Base-by-base conservation (phyloP, 2,888 invertebrate genomes). In the Diadromus collaris region DNA sequence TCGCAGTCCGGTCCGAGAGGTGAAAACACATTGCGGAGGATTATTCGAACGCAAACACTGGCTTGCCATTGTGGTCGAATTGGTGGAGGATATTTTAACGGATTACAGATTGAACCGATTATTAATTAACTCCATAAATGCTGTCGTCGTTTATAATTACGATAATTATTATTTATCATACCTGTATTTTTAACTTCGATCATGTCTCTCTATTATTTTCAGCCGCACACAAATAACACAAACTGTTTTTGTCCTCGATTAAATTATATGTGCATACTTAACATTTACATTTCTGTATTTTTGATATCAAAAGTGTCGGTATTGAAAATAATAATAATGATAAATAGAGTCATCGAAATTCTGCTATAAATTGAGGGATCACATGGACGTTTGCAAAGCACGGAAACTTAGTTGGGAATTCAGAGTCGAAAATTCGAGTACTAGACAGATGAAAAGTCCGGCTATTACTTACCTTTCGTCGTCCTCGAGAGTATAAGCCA, bases 401-500 rank as follows among this genome's bases (percentile, higher is more conserved):
- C 24, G 27, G 6, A 54, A 54, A 54, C 2, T 54, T 56, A n/a
- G 16, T 29, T n/a, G 7, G 56, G 29, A 29, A 29, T 19, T 21
- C 1, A 44, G 27, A 54, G 46, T 27, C 56, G 56, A 69, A 21
- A 70, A 73, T 13, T 16, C 7, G 3, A 10, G 41, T 65, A 51
- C 41, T 19, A 46, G 41, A 56, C 48, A 69, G 44, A 72, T 21
- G n/a, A 41, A 10, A 19, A 68, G 67, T 29, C 56, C 32, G 9
- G 41, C 24, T 29, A 68, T 79, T 79, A 63, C 65, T 81, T 85
- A 90, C 90, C 90, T 89, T 81, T 90, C 90, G 81, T 90, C 90
- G 78, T 90, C 90, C 82, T 90, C 90, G 74, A 90, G 84, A 24
- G 90, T 90, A 79, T 90, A 90, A 71, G 90, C 90, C 90, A 90